Conservation (phyloP, 2,797 vertebrate species). For the Meriones psammophilus region DNA sequence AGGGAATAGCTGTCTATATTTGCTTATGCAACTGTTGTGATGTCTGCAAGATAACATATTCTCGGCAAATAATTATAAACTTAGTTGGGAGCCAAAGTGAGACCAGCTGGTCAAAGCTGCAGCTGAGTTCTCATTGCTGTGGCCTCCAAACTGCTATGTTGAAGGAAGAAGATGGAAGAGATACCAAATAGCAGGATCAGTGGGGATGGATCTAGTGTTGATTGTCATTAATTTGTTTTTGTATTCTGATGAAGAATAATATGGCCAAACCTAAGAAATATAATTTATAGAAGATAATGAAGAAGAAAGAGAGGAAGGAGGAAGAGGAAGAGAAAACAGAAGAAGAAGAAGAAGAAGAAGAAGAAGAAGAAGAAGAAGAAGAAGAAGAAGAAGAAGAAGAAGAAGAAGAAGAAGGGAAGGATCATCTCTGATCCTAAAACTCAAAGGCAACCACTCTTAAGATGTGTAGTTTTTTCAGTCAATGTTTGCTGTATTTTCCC, state of each 20-base stretch:
- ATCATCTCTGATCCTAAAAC: not conserved
- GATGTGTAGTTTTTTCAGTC: not conserved
- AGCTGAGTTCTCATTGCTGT: not conserved
- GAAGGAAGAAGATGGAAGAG: not conserved
- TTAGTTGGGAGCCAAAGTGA: not conserved
- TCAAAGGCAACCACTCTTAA: conserved; percentile 12
- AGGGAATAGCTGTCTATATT: not conserved
- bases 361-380: too few species aligned
- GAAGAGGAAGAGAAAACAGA: not conserved
- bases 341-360: rapidly evolving
- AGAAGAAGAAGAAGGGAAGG: not conserved
- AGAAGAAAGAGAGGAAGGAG: not conserved
- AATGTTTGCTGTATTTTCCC: not conserved
- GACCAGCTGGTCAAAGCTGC: not conserved
- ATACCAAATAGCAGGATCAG: not conserved
- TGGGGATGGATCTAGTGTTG: not conserved
- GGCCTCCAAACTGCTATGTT: not conserved
- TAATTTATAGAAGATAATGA: not conserved
- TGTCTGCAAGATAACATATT: conserved; percentile 8
- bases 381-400: too few species aligned
- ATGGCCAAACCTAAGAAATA: not conserved
- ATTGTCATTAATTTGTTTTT: not conserved
- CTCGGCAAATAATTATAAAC: conserved; percentile 51
- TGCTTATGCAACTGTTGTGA: not conserved
- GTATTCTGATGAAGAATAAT: not conserved